Evolutionary conservation across 2,113 vertebrate species (phyloP).

Genomic region (Gnathonemus echidnorhynchus): DNA sequence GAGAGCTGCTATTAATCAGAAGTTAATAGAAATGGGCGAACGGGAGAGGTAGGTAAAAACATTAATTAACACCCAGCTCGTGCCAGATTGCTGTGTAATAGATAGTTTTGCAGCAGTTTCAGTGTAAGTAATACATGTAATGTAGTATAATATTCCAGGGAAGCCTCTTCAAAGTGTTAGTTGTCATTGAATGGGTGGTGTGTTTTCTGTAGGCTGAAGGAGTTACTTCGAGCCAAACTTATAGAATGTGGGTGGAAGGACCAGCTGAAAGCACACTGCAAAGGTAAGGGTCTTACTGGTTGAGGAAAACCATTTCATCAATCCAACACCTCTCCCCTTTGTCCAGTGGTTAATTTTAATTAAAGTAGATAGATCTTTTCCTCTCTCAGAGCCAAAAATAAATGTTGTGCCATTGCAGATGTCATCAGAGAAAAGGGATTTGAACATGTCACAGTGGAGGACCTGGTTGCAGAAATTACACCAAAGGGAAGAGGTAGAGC

Average conservation of each 20-base stretch:
- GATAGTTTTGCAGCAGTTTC: background rate
- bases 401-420: constrained; percentile 64
- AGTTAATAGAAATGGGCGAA: constrained; percentile 91
- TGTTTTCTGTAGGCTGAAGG: constrained; percentile 74
- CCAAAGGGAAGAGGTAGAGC: constrained; percentile 94
- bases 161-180: background rate
- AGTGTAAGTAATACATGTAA: background rate
- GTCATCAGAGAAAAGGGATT: constrained; percentile 96
- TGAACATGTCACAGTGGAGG: constrained; percentile 94
- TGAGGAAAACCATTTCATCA: background rate
- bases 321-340: background rate
- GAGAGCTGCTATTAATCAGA: constrained; percentile 89
- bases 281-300: constrained; percentile 65
- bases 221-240: constrained; percentile 84
- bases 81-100: background rate
- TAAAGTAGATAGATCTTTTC: background rate
- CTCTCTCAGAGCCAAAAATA: background rate
- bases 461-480: constrained; percentile 92
- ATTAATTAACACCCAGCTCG: background rate
- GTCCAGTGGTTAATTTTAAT: background rate
- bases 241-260: constrained; percentile 96
- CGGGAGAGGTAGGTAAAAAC: constrained; percentile 76
- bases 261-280: constrained; percentile 89
- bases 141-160: background rate
- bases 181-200: background rate